Percentiles rank a stretch among this genome's conserved stretches.
These are phyloP conservation scores for Himalopsyche anomala DNA, from an alignment of 2,888 invertebrate species.

Conservation along the genomic window DNA sequence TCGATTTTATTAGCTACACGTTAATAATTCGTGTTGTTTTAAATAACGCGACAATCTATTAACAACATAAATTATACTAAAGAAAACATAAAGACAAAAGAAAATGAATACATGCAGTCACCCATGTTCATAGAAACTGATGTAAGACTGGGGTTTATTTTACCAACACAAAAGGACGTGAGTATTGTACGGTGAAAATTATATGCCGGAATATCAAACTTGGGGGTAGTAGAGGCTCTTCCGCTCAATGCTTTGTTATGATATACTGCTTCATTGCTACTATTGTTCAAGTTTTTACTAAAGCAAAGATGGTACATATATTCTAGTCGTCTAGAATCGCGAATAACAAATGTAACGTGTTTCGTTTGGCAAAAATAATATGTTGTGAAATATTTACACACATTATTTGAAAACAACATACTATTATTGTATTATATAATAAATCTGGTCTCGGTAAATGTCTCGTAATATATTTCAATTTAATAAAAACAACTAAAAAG, in stretches of 20 bases:
- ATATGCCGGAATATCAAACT: constrained; percentile 60
- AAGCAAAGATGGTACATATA: background rate
- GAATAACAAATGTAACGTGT: too few relatives aligned
- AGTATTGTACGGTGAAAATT: constrained; percentile 59
- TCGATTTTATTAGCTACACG: too few relatives aligned
- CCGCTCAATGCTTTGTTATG: constrained; percentile 59
- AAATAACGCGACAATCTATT: background rate
- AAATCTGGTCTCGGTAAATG: too few relatives aligned
- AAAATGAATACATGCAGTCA: constrained; percentile 31
- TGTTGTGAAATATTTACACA: too few relatives aligned
- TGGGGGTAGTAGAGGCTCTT: constrained; percentile 55
- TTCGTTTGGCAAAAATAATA: too few relatives aligned
- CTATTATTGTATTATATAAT: too few relatives aligned
- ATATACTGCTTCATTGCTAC: constrained; percentile 44
- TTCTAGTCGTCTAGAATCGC: too few relatives aligned
- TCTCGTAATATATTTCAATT: too few relatives aligned
- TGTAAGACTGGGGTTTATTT: constrained; percentile 53
- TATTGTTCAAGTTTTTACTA: constrained; percentile 38
- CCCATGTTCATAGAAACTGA: constrained; percentile 39
- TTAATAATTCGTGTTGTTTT: background rate
- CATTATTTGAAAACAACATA: too few relatives aligned
- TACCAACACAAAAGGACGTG: constrained; percentile 56
- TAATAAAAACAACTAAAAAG: too few relatives aligned
- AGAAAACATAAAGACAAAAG: constrained; percentile 35
- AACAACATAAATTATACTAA: constrained; percentile 3